Percentiles rank a stretch among this genome's conserved stretches.
Evolutionary conservation across 1,140 invertebrate species (phyloP).

Genomic region (Pararge aegeria): DNA sequence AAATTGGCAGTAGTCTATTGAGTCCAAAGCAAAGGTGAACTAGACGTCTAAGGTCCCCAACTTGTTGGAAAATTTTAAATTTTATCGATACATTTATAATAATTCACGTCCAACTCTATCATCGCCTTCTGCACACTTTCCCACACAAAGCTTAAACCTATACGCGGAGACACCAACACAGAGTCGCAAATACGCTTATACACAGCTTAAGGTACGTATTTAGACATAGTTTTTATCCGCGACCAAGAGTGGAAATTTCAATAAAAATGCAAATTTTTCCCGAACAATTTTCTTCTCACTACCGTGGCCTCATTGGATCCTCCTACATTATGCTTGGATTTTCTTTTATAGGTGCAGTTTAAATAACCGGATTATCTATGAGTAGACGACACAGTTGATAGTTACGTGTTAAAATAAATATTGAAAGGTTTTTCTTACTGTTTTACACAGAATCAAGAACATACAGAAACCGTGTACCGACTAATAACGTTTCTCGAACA

Average conservation of each 20-base stretch:
- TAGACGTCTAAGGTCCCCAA: too few species aligned
- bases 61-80: too few species aligned
- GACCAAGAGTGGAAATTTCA: conserved; percentile 71
- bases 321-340: conserved; percentile 52
- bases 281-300: conserved; percentile 65
- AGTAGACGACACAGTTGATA: not conserved
- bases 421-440: too few species aligned
- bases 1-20: too few species aligned
- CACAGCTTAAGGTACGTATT: conserved; percentile 65
- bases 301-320: conserved; percentile 53
- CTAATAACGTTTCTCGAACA: too few species aligned
- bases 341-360: conserved; percentile 40
- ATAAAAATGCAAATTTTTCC: conserved; percentile 76
- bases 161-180: conserved; percentile 32
- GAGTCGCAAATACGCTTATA: conserved; percentile 41
- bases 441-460: too few species aligned
- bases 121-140: conserved; percentile 31
- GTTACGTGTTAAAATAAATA: too few species aligned
- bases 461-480: too few species aligned
- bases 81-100: conserved; percentile 17
- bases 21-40: too few species aligned
- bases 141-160: conserved; percentile 32
- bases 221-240: conserved; percentile 68
- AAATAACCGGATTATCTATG: conserved; percentile 36
- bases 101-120: conserved; percentile 20